Evolutionary conservation across 2,113 vertebrate species (phyloP), one percentile per base, ranked within the genome.

Genomic region (Micromys minutus): DNA sequence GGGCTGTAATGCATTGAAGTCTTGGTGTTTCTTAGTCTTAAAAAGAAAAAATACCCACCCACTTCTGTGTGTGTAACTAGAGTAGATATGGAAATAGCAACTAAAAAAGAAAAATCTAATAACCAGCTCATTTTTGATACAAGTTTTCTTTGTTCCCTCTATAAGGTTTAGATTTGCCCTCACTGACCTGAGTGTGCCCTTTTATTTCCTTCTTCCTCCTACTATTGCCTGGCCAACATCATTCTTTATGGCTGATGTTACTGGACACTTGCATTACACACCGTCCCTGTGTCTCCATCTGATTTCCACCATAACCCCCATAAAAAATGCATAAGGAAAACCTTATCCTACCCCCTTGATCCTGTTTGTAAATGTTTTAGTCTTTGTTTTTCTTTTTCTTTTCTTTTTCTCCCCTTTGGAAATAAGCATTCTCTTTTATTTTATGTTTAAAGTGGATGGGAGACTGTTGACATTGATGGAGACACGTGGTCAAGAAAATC

Each of bases 371-470:
- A 95, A 90, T 81, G 55, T 29, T 84, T 63, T 29, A 16, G 4
- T 17, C 80, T 42, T 15, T 17, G 19, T 59, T 5, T 45, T 39
- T 10, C 4, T 22, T 57, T 39, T 1, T 4, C 42, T 39, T 8
- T 13, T 8, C 45, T 31, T 45, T 47, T 36, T 7, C 31, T 17
- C 50, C 31, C 31, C 7, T n/a, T 93, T n/a, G 12, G 59, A 93
- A 84, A 63, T 93, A 61, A 88, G 11, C 17, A 42, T 26, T 3
- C 67, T 10, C 36, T 26, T 91, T 92, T 67, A 85, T 90, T 89
- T 91, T 93, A 61, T 59, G 55, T 76, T 90, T 71, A 65, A 93
- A 90, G 24, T 72, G 11, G 75, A 29, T 93, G n/a, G 71, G 90
- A n/a, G 94, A 74, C 61, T 55, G 17, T 34, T 42, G 0, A 55